Evolutionary conservation across 2,113 vertebrate species (phyloP).

Genomic region (Colossoma macropomum): DNA sequence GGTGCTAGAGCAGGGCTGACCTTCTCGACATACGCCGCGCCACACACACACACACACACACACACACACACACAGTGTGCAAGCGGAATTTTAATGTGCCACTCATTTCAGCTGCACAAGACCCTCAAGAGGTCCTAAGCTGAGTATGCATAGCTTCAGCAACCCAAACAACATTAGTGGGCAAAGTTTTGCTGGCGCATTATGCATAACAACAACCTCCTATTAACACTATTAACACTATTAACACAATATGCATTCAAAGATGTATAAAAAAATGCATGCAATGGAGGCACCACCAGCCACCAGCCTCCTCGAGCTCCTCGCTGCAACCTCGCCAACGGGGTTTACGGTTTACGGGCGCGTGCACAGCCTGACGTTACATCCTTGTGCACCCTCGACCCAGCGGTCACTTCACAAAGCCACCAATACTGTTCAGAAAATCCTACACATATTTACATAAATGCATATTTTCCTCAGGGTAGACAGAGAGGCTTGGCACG

Average conservation of each 20-base stretch:
- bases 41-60: conserved; percentile 4
- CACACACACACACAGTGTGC: conserved; percentile 26
- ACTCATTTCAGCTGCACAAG: conserved; percentile 12
- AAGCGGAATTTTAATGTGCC: conserved; percentile 44
- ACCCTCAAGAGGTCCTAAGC: neutral
- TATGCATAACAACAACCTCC: too few relatives aligned
- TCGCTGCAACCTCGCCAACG: neutral
- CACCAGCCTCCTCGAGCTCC: neutral
- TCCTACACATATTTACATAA: too few relatives aligned
- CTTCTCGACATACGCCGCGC: conserved; percentile 33
- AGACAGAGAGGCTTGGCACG: too few relatives aligned
- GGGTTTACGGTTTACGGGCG: too few relatives aligned
- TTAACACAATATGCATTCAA: neutral
- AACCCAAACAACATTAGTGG: neutral
- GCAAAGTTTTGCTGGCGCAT: neutral
- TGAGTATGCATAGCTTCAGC: neutral
- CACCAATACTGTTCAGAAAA: too few relatives aligned
- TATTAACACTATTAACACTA: neutral
- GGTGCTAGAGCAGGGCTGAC: conserved; percentile 36
- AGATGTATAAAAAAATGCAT: neutral
- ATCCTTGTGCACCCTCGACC: too few relatives aligned
- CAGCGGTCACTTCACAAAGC: too few relatives aligned
- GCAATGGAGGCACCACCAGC: neutral
- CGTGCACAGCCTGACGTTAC: too few relatives aligned
- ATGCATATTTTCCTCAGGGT: too few relatives aligned